Evolutionary conservation across 2,888 invertebrate genomes (phyloP).

Genomic region (Sphaerophoria rueppellii): DNA sequence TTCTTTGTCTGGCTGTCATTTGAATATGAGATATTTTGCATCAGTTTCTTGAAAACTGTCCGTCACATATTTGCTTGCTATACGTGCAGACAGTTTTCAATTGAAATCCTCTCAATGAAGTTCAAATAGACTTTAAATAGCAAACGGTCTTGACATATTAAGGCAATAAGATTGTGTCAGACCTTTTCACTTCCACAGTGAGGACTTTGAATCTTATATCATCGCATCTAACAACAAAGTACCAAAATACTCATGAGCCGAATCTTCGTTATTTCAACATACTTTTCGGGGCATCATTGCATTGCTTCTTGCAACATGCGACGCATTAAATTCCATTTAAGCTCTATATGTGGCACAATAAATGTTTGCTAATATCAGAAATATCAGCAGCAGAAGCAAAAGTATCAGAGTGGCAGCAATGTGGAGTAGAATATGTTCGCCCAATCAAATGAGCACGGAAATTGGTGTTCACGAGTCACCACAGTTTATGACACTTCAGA

Average conservation of each 20-base stretch:
- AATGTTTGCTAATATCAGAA: not conserved
- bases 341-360: not conserved
- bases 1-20: too few relatives aligned
- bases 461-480: not conserved
- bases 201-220: not conserved
- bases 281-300: not conserved
- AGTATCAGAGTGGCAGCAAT: not conserved
- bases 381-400: not conserved
- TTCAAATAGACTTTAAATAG: too few relatives aligned
- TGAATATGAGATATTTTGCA: too few relatives aligned
- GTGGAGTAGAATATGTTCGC: not conserved
- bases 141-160: too few relatives aligned
- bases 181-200: too few relatives aligned
- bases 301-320: not conserved
- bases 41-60: too few relatives aligned
- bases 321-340: not conserved
- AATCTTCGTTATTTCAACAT: not conserved
- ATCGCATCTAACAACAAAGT: not conserved
- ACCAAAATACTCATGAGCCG: not conserved
- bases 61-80: too few relatives aligned
- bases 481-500: not conserved
- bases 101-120: too few relatives aligned
- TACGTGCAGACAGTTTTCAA: too few relatives aligned
- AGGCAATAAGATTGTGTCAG: too few relatives aligned
- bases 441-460: not conserved